Percentiles rank a stretch among this genome's conserved stretches.
These are phyloP conservation scores for Lypha dubia DNA, from an alignment of 2,888 invertebrate genomes.

Conservation along the genomic window DNA sequence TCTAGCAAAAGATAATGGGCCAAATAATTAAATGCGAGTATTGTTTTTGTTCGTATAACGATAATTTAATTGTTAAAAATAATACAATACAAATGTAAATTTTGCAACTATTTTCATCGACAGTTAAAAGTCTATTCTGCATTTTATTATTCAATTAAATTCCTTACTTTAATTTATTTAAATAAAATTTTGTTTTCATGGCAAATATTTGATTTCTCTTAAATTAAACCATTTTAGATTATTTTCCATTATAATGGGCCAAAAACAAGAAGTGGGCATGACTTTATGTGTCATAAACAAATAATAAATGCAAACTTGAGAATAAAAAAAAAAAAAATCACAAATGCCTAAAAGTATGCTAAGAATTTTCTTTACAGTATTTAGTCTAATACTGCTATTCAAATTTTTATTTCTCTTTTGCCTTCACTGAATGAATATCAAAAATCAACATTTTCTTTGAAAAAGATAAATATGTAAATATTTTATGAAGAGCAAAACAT, in stretches of 20 bases:
- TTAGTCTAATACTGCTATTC: slow-evolving; percentile 15
- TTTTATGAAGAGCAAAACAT: background rate
- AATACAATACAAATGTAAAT: too few species aligned
- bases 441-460: slow-evolving; percentile 22
- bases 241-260: background rate
- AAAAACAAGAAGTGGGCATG: background rate
- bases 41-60: too few species aligned
- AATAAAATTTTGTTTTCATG: background rate
- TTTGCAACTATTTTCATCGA: background rate
- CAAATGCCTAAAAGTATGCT: slow-evolving; percentile 37
- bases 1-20: too few species aligned
- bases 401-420: slow-evolving; percentile 10
- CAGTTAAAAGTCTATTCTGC: background rate
- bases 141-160: background rate
- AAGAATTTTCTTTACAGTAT: slow-evolving; percentile 17
- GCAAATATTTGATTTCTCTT: slow-evolving; percentile 5
- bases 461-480: slow-evolving; percentile 34
- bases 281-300: slow-evolving; percentile 23
- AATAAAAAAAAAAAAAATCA: too few species aligned
- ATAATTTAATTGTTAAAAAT: too few species aligned
- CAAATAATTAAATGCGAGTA: too few species aligned
- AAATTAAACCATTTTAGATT: slow-evolving; percentile 5
- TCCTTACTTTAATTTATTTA: background rate
- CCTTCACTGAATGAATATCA: background rate
- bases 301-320: slow-evolving; percentile 15